Evolutionary conservation across 2,888 invertebrate species (phyloP).

Genomic region (Cecidostiba fungosa): DNA sequence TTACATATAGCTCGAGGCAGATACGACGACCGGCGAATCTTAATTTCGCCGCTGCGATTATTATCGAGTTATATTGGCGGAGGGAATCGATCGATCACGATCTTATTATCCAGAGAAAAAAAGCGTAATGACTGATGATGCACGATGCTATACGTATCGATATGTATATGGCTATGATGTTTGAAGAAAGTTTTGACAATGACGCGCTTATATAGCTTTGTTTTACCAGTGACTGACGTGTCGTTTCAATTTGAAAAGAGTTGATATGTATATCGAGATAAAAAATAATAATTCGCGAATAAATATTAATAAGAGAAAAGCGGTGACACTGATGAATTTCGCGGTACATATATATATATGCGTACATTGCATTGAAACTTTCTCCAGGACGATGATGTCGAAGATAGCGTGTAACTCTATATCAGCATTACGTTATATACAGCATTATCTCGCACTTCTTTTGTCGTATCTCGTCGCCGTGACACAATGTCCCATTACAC

Average conservation of each 20-base stretch:
- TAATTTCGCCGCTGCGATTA: constrained; percentile 47
- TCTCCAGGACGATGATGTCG: constrained; percentile 38
- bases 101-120: constrained; percentile 4
- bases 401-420: constrained; percentile 30
- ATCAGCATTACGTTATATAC: constrained; percentile 17
- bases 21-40: constrained; percentile 3
- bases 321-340: constrained; percentile 48
- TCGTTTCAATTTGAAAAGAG: not conserved
- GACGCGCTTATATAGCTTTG: not conserved
- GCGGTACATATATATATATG: not conserved
- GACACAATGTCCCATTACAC: not conserved
- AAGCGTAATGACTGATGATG: constrained; percentile 3
- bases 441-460: constrained; percentile 20
- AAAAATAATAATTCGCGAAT: constrained; percentile 3
- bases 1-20: not conserved
- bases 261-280: not conserved
- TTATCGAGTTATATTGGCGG: constrained; percentile 26
- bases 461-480: constrained; percentile 17
- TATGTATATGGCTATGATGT: not conserved
- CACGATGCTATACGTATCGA: too few species aligned
- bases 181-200: constrained; percentile 1
- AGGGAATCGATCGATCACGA: constrained; percentile 39
- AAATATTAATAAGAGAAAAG: constrained; percentile 9
- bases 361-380: constrained; percentile 34
- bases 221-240: not conserved